Evolutionary conservation across 2,888 invertebrate genomes (phyloP), one percentile per base, ranked within the genome.

Genomic region (Mimachlamys varia): DNA sequence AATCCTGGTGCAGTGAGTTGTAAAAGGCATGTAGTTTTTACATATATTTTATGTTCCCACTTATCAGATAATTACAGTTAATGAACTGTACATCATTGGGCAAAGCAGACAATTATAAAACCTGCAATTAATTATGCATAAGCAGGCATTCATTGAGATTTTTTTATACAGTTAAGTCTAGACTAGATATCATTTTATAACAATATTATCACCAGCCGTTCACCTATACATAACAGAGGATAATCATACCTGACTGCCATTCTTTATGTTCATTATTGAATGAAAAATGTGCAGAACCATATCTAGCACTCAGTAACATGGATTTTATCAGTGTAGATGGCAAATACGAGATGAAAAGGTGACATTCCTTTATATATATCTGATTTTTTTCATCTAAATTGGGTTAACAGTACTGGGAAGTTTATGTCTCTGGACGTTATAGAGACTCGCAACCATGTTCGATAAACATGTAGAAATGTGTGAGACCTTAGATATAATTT

Each of bases 321-420:
- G 76, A 76, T 76, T 58, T 76, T 76, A 76, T 76, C 76, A 33
- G 33, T 76, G 76, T 33, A 15, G 76, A 76, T 76, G 27, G 76
- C 33, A 5, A 76, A 33, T 33, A 33, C 76, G 27, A 27, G 33
- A 76, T 58, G 22, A 58, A 22, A 22, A 58, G 58, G 22, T 19
- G 19, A 58, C 22, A 58, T 58, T 53, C 53, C 19, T 53, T 53
- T 10, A 53, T 53, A 53, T 53, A 19, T 53, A 7, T 19, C 5
- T 12, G 7, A n/a, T 58, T 0, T 7, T 58, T 22, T 58, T 58
- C 19, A 58, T 76, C 33, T 27, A 76, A 76, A 76, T 33, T 76
- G 76, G 33, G 33, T 76, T 76, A 33, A 33, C 27, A 33, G 33
- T 0, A 0, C 3, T 15, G 7, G 3, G 22, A 19, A 62, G 62